These are phyloP conservation scores for Phalanger gymnotis DNA, from an alignment of 2,797 vertebrate species.

Conservation along the genomic window DNA sequence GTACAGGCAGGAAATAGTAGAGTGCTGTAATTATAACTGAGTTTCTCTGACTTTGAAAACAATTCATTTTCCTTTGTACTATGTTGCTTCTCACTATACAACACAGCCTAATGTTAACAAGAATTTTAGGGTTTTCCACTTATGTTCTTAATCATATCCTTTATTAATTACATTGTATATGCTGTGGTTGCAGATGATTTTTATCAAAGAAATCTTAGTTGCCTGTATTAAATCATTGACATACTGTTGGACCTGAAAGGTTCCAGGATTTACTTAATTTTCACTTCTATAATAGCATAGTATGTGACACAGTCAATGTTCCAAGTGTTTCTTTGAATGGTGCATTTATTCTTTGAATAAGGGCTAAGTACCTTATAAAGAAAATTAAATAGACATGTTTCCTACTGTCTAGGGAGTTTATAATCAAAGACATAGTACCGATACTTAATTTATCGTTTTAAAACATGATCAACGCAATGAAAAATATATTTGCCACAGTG, in stretches of 20 bases:
- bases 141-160: neutral
- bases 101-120: neutral
- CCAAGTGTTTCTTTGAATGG: neutral
- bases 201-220: neutral
- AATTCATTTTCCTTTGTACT: too few relatives aligned
- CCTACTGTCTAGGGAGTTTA: neutral
- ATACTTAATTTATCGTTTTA: neutral
- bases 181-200: neutral
- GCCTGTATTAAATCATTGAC: neutral
- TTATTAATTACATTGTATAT: neutral
- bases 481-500: too few relatives aligned
- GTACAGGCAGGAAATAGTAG: too few relatives aligned
- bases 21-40: too few relatives aligned
- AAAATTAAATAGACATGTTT: neutral
- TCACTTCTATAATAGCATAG: neutral
- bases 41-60: too few relatives aligned
- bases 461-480: neutral
- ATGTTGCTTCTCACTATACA: neutral
- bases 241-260: neutral
- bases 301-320: neutral
- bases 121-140: neutral
- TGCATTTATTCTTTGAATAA: neutral
- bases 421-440: neutral
- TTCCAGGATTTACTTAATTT: neutral
- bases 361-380: neutral